Evolutionary conservation across 1,140 invertebrate species (phyloP), one percentile per base, ranked within the genome.

Genomic region (Cotesia glomerata): DNA sequence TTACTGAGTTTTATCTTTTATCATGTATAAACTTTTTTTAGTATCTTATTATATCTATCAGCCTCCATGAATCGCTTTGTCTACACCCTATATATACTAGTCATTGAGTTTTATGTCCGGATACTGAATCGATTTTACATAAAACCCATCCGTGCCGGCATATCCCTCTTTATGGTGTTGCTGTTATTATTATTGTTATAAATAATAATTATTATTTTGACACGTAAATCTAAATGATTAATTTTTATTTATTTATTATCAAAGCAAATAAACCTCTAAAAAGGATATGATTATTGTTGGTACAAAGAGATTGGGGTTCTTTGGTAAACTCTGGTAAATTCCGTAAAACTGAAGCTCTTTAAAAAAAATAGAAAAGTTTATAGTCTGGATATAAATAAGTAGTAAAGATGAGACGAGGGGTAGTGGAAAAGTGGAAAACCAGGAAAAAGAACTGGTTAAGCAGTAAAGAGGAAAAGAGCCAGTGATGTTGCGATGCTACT

Each of bases 61-160:
- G 39, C 39, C 3, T 45, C 39, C 39, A 7, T 45, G 39, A 2
- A 45, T 11, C 3, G 39, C 11, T 9, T 11, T 45, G 39, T 45
- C 39, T 45, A 45, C 39, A 45, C 39, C 39, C 39, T 59, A 11
- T 14, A 9, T 62, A 26, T 16, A 18, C 64, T 51, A 52, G 49
- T 65, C 9, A 3, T 59, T 7, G 63, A 73, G 77, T 66, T 78
- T 77, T 74, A 78, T 80, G 73, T 74, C 74, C 75, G 74, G 73
- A 77, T 80, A 80, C 76, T 75, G 76, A 73, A 80, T 80, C 76
- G 79, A 80, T 79, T 80, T 80, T 77, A 75, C 76, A 79, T 79
- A 80, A 80, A 80, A 74, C 71, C 71, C 74, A 68, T 68, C 66
- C 14, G 69, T 65, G 65, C 54, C 39, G 35, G 26, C 51, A 67